Conservation (phyloP, 1,140 invertebrate species). For the Drosophila santomea region DNA sequence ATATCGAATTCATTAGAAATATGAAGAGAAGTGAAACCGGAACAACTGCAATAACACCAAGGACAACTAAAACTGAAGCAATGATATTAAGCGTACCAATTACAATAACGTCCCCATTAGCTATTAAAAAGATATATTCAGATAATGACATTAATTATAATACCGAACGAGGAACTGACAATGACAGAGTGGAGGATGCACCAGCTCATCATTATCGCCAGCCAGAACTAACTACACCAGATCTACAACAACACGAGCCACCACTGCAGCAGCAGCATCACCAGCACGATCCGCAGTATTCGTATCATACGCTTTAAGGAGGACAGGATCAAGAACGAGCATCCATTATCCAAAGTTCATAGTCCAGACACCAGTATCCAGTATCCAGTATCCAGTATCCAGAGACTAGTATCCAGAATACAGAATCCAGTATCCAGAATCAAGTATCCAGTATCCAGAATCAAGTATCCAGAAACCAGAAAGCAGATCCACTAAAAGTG, state of each 20-base stretch:
- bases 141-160: conserved; percentile 72
- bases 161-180: conserved; percentile 11
- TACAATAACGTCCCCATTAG: conserved; percentile 65
- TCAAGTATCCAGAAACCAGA: conserved; percentile 1
- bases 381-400: neutral
- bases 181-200: conserved; percentile 15
- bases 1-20: conserved; percentile 36
- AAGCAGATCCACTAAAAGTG: conserved; percentile 12
- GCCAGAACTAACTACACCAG: conserved; percentile 15
- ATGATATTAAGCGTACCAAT: conserved; percentile 74
- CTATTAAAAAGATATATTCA: conserved; percentile 69
- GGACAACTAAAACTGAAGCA: conserved; percentile 55
- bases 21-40: conserved; percentile 8
- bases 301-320: conserved; percentile 67
- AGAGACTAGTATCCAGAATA: neutral
- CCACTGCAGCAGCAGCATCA: conserved; percentile 25
- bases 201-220: conserved; percentile 24
- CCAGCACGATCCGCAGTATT: conserved; percentile 56
- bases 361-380: neutral
- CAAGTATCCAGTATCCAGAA: conserved; percentile 2
- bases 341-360: neutral
- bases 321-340: conserved; percentile 10
- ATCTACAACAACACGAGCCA: conserved; percentile 21
- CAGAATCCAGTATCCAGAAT: conserved; percentile 10
- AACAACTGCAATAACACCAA: conserved; percentile 34